Evolutionary conservation across 2,888 invertebrate genomes (phyloP).

Genomic region (Nomada ruficornis): DNA sequence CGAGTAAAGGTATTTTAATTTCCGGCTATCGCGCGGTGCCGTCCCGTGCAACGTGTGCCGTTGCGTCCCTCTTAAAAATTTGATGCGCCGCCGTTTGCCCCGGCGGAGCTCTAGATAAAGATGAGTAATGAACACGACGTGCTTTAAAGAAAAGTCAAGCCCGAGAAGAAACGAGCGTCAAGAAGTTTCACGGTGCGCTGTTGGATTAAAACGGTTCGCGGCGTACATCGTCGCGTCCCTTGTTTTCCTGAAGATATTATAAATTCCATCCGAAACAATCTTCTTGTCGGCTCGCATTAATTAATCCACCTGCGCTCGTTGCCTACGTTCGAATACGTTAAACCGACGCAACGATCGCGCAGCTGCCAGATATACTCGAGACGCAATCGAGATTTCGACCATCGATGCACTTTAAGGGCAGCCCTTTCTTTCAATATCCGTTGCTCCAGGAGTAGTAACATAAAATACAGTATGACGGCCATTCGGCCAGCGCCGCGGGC

Average conservation of each 20-base stretch:
- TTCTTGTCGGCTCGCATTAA: neutral
- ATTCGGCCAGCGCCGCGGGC: neutral
- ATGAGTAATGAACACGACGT: constrained; percentile 19
- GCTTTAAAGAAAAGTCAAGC: constrained; percentile 18
- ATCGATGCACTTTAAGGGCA: neutral
- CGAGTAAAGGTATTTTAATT: neutral
- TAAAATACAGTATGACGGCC: neutral
- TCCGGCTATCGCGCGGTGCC: neutral
- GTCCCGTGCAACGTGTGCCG: neutral
- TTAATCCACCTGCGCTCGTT: neutral
- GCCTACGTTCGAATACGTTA: too few relatives aligned
- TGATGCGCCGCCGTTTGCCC: neutral
- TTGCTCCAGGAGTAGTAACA: neutral
- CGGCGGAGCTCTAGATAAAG: neutral
- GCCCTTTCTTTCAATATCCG: neutral
- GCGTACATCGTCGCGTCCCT: neutral
- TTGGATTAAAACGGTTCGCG: too few relatives aligned
- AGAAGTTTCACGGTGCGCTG: too few relatives aligned
- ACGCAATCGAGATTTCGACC: neutral
- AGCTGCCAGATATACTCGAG: neutral
- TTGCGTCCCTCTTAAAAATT: constrained; percentile 18
- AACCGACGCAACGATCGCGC: too few relatives aligned
- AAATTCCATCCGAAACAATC: constrained; percentile 16
- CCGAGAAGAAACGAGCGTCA: constrained; percentile 10
- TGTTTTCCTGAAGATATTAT: constrained; percentile 17